Evolutionary conservation across 1,140 invertebrate genomes (phyloP), one percentile per base, ranked within the genome.

Genomic region (Phymastichus coffea): DNA sequence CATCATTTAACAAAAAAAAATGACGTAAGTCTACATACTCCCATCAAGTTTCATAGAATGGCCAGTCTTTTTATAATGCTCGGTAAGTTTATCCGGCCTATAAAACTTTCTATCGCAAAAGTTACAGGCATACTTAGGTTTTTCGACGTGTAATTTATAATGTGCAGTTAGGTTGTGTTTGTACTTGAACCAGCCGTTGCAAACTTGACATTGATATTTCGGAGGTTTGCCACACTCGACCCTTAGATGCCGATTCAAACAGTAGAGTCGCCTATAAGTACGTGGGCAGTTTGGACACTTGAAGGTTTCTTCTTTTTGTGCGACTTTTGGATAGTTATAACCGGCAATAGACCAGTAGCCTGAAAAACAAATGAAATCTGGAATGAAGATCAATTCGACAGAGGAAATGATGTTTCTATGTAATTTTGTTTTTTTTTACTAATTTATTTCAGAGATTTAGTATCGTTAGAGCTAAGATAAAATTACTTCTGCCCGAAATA

Each of bases 201-300:
- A 83, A 28, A 77, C 66, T 12, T 71, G 70, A 62, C 81, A 82
- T 41, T 76, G 73, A 65, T 80, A 82, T 38, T 75, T 71, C 0
- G 81, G 82, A 15, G 66, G 61, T 43, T 77, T 78, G 22, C 73
- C 74, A 43, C 79, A 81, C 51, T 81, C 78, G 14, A 81, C 74
- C 25, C 81, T 73, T 56, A 84, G 68, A 65, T 85, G 84, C 6
- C 83, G 79, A 65, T 76, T 84, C 49, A 85, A 53, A 17, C 82
- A 84, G 61, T 81, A 82, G 30, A 78, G 73, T 43, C 82, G 70
- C 70, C 80, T 80, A 72, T 85, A 86, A 43, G 75, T 76, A 65
- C 84, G 83, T 56, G 73, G 74, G 68, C 84, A 85, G 40, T 81
- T 83, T 9, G 80, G 78, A 68, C 85, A 87, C 54, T 76, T 69